Conservation (phyloP, 2,113 vertebrate species). For the Chaenocephalus aceratus region DNA sequence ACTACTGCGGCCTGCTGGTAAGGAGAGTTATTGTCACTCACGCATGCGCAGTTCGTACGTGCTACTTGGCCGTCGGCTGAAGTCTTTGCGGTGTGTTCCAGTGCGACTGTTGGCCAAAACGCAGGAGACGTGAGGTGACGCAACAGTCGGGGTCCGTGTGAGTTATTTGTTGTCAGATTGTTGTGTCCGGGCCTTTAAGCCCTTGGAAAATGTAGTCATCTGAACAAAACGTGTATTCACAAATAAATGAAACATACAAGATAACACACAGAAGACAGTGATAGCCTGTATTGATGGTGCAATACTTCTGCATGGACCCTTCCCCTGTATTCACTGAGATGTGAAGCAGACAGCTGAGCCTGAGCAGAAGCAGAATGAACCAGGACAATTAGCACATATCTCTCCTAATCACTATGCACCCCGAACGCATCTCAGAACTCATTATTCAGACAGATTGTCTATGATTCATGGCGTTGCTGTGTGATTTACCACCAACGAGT, state of each 20-base stretch:
- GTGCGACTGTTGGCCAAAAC: too few relatives aligned
- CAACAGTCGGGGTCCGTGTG: too few relatives aligned
- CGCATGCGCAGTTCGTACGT: too few relatives aligned
- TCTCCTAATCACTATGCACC: constrained; percentile 47
- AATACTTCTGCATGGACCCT: not conserved
- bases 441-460: constrained; percentile 62
- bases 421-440: constrained; percentile 45
- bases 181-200: too few relatives aligned
- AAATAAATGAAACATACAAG: not conserved
- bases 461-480: constrained; percentile 58
- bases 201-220: not conserved
- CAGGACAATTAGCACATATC: constrained; percentile 67
- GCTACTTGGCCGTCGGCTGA: too few relatives aligned
- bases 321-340: not conserved
- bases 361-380: constrained; percentile 26
- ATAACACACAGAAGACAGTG: not conserved
- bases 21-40: too few relatives aligned
- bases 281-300: constrained; percentile 10
- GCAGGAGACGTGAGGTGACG: too few relatives aligned
- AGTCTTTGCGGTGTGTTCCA: too few relatives aligned
- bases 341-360: constrained; percentile 48
- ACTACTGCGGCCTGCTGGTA: too few relatives aligned
- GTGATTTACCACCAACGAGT: constrained; percentile 56
- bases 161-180: too few relatives aligned
- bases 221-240: not conserved